Conservation (phyloP, 2,888 invertebrate species). For the Ormyrus rosae region DNA sequence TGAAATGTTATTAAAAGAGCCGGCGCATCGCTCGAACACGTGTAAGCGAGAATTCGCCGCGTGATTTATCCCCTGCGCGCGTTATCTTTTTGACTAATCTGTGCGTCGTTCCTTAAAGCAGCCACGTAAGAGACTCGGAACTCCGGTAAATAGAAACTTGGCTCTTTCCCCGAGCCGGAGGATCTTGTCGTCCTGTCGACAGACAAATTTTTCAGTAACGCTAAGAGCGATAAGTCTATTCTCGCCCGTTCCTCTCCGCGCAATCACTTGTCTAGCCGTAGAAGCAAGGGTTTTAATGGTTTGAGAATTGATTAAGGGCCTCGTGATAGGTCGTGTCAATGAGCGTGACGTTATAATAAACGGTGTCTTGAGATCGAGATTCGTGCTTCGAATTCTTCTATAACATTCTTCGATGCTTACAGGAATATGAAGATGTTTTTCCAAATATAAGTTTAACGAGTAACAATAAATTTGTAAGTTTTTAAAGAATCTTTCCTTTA, state of each 20-base stretch:
- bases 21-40: not conserved
- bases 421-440: not conserved
- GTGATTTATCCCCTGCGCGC: conserved; percentile 28
- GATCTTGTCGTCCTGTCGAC: conserved; percentile 32
- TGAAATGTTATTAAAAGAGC: conserved; percentile 43
- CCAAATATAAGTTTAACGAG: not conserved
- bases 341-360: conserved; percentile 42
- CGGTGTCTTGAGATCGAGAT: not conserved
- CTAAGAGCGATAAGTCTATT: conserved; percentile 36
- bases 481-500: not conserved
- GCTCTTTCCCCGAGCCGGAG: not conserved
- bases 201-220: conserved; percentile 33
- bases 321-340: conserved; percentile 12
- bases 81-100: conserved; percentile 49
- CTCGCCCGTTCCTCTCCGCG: not conserved
- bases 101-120: conserved; percentile 1
- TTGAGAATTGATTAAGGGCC: conserved; percentile 46
- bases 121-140: conserved; percentile 7
- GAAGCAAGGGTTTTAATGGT: conserved; percentile 10
- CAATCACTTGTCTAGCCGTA: not conserved
- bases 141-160: conserved; percentile 24
- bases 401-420: not conserved
- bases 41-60: conserved; percentile 14
- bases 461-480: not conserved
- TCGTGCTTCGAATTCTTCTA: conserved; percentile 18